Percentiles rank a stretch among this genome's conserved stretches.
Evolutionary conservation across 2,113 vertebrate genomes (phyloP).

Genomic region (Entelurus aequoreus): DNA sequence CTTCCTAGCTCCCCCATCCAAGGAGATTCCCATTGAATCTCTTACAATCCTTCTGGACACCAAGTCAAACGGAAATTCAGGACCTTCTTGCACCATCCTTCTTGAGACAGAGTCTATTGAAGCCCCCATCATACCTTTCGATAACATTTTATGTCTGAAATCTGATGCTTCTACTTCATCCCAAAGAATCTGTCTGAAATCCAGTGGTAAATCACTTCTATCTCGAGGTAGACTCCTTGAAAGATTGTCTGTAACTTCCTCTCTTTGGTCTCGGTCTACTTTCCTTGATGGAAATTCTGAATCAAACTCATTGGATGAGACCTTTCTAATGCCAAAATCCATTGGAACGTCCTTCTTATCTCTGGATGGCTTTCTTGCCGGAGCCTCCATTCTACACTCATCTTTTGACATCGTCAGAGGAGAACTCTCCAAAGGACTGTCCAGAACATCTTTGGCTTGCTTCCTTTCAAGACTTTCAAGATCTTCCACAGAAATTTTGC

Average conservation of each 20-base stretch:
- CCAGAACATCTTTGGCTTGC: conserved; percentile 29
- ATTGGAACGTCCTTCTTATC: conserved; percentile 37
- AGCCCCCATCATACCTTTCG: conserved; percentile 43
- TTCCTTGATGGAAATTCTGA: conserved; percentile 30
- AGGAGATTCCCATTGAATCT: conserved; percentile 45
- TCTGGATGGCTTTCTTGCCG: conserved; percentile 36
- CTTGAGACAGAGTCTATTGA: conserved; percentile 50
- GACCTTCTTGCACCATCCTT: conserved; percentile 45
- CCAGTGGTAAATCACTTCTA: conserved; percentile 42
- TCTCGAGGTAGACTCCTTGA: conserved; percentile 46
- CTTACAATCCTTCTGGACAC: conserved; percentile 34
- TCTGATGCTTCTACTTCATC: conserved; percentile 51
- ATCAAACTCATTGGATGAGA: conserved; percentile 39
- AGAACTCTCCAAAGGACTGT: conserved; percentile 29
- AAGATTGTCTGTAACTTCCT: conserved; percentile 40
- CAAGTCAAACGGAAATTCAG: conserved; percentile 37
- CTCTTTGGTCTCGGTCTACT: conserved; percentile 34
- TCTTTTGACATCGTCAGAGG: conserved; percentile 35
- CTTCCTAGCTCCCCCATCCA: conserved; percentile 45
- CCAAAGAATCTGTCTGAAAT: conserved; percentile 49
- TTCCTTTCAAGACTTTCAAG: conserved; percentile 38
- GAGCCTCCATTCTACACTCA: conserved; percentile 22
- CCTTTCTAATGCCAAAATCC: conserved; percentile 38
- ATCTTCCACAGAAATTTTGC: conserved; percentile 39
- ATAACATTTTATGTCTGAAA: conserved; percentile 30